Conservation (phyloP, 2,888 invertebrate species). For the Hirudinaria manillensis region DNA sequence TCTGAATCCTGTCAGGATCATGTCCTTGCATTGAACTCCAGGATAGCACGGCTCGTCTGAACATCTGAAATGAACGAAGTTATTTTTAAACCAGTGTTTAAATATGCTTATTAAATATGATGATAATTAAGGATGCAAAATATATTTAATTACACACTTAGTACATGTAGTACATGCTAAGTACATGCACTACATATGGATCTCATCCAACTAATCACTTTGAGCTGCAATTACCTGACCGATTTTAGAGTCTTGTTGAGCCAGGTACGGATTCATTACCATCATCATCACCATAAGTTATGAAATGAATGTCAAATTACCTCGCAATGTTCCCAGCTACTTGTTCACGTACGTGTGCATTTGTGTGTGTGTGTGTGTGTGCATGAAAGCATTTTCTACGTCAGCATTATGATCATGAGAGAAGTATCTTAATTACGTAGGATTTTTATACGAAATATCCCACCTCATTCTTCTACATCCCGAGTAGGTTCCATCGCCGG, state of each 20-base stretch:
- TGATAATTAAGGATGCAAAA: not conserved
- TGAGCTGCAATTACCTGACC: not conserved
- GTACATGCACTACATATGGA: too few species aligned
- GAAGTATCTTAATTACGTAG: not conserved
- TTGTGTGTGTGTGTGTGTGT: not conserved
- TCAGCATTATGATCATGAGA: too few species aligned
- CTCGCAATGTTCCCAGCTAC: not conserved
- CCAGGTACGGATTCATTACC: not conserved
- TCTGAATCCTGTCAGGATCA: slow-evolving; percentile 25
- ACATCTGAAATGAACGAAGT: too few species aligned
- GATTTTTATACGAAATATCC: not conserved
- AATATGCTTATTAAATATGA: not conserved
- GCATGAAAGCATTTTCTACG: not conserved
- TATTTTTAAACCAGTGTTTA: too few species aligned
- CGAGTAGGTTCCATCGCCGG: slow-evolving; percentile 61
- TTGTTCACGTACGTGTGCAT: not conserved
- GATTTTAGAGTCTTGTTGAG: not conserved
- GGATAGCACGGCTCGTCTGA: slow-evolving; percentile 65
- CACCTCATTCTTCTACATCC: slow-evolving; percentile 3
- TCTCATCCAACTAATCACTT: too few species aligned
- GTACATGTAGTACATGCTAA: too few species aligned
- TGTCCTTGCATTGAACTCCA: slow-evolving; percentile 53
- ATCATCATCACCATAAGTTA: not conserved
- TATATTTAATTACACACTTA: too few species aligned
- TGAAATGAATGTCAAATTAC: not conserved